phyloP scores from a whole-genome alignment of 1,140 invertebrate species.

The Psix sp. region DNA sequence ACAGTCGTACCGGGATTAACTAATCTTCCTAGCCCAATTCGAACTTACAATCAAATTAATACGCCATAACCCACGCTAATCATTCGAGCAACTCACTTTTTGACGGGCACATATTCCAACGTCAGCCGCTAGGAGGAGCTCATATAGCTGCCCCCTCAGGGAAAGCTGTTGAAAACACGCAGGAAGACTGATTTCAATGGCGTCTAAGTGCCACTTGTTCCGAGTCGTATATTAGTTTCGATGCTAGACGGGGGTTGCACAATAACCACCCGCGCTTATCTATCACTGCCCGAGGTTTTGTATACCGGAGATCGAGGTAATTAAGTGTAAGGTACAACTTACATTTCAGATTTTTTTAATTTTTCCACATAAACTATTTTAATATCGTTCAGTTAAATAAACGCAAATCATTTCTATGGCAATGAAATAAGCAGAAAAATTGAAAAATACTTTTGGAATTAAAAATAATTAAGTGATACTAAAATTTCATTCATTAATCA shows the following conservation, averaged over 20 bases:
- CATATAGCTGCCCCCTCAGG: constrained; percentile 10
- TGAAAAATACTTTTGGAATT: too few species aligned
- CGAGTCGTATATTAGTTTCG: constrained; percentile 40
- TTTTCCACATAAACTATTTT: too few species aligned
- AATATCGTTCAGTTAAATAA: too few species aligned
- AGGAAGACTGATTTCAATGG: constrained; percentile 38
- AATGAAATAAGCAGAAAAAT: too few species aligned
- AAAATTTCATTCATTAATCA: too few species aligned
- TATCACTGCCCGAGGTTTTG: not conserved
- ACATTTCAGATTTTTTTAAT: not conserved
- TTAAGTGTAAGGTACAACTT: not conserved
- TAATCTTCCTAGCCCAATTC: constrained; percentile 54
- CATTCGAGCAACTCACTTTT: constrained; percentile 33
- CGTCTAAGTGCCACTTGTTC: constrained; percentile 32
- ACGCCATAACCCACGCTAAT: constrained; percentile 43
- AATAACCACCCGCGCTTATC: constrained; percentile 18
- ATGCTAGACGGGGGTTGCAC: constrained; percentile 14
- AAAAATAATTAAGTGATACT: too few species aligned
- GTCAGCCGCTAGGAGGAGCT: constrained; percentile 4
- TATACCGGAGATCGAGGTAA: not conserved
- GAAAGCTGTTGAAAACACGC: constrained; percentile 37
- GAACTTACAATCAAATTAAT: constrained; percentile 58
- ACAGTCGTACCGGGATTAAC: constrained; percentile 54
- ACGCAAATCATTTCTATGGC: too few species aligned
- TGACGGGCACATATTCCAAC: constrained; percentile 21